Conservation (phyloP, 2,797 vertebrate genomes). For the Lithobates pipiens region DNA sequence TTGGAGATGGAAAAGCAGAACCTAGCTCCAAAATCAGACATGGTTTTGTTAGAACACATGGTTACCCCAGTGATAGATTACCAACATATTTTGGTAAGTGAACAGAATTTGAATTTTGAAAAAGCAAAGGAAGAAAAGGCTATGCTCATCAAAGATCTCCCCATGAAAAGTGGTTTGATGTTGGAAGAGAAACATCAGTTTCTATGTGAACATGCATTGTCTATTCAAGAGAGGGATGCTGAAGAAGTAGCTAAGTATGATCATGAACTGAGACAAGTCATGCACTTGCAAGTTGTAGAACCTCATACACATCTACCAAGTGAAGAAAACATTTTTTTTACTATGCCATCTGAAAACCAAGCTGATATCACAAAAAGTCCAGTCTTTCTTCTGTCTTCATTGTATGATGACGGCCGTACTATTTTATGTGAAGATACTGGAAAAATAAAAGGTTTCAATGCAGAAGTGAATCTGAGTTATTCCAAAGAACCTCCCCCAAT, state of each 20-base stretch:
- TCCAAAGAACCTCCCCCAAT: constrained; percentile 68
- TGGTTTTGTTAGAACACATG: constrained; percentile 68
- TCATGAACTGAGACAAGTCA: constrained; percentile 74
- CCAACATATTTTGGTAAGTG: constrained; percentile 75
- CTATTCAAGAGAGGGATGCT: constrained; percentile 73
- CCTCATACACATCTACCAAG: constrained; percentile 77
- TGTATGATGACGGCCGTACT: constrained; percentile 75
- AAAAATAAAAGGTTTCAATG: constrained; percentile 71
- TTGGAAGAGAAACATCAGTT: constrained; percentile 78
- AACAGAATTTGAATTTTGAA: constrained; percentile 66
- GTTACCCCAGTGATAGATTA: constrained; percentile 74
- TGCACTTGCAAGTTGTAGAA: constrained; percentile 79
- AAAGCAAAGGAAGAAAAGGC: constrained; percentile 72
- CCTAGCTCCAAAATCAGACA: constrained; percentile 68
- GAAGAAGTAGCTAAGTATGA: constrained; percentile 70
- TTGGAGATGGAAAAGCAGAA: constrained; percentile 71
- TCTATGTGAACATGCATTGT: constrained; percentile 72
- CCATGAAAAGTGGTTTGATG: constrained; percentile 72
- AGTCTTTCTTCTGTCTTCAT: constrained; percentile 75
- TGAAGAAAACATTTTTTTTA: constrained; percentile 75
- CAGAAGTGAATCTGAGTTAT: constrained; percentile 67
- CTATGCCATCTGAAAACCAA: constrained; percentile 73
- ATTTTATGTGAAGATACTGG: constrained; percentile 73
- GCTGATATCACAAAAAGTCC: constrained; percentile 74
- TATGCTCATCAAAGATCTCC: constrained; percentile 69